phyloP scores from a whole-genome alignment of 2,113 vertebrate genomes.

The Telmatochromis sp. region DNA sequence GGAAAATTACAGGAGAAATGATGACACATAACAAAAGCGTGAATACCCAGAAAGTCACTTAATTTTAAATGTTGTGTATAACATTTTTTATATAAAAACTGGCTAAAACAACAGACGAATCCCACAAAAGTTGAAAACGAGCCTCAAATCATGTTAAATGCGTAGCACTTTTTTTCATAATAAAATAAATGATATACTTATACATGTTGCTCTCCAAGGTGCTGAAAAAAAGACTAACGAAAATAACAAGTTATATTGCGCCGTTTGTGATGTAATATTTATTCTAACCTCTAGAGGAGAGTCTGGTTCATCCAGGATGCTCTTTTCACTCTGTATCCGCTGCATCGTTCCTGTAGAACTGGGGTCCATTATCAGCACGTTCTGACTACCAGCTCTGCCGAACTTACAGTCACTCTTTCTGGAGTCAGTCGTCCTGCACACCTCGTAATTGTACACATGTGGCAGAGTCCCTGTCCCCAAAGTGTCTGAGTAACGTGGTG shows the following conservation, averaged over 20 bases:
- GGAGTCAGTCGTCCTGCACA: background rate
- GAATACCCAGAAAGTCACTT: fast-evolving
- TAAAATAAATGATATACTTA: fast-evolving
- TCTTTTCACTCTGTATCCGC: background rate
- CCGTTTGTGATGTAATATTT: background rate
- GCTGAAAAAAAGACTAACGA: background rate
- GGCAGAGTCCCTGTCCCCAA: fast-evolving
- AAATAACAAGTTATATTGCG: background rate
- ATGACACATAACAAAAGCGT: fast-evolving
- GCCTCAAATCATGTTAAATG: background rate
- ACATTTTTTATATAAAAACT: background rate
- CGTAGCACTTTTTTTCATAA: fast-evolving
- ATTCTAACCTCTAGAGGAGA: background rate
- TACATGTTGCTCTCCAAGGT: background rate
- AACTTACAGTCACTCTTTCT: background rate
- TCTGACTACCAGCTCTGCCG: background rate
- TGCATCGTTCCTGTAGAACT: background rate
- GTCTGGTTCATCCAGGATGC: background rate
- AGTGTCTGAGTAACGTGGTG: background rate
- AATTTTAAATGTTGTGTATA: background rate
- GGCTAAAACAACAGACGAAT: fast-evolving
- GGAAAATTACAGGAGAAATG: background rate
- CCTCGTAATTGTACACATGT: background rate
- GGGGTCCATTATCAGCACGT: background rate
- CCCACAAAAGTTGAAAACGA: background rate